Base-by-base conservation (phyloP, 2,113 vertebrate genomes). In the Saccopteryx bilineata region DNA sequence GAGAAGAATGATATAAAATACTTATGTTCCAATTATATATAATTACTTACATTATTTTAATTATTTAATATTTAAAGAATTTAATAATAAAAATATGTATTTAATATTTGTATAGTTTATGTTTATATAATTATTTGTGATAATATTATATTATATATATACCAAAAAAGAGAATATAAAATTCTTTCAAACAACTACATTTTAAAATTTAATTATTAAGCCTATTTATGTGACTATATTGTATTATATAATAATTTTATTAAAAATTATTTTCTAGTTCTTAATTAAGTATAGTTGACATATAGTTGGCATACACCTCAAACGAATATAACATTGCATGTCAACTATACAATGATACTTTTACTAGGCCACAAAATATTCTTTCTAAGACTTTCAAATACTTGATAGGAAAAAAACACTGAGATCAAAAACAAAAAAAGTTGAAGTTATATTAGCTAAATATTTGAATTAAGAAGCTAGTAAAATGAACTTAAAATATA, bases 381-480 rank as follows among this genome's bases (percentile, higher is more conserved):
- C 31, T 93, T 71, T 69, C 58, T 61, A 85, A 68, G 75, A 28
- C 2, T 46, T 52, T 68, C 19, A 72, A 86, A n/a, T 66, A 9
- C 9, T 17, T 71, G 21, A 26, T 28, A 84, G 15, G 15, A 89
- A 33, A 87, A 19, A 78, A 63, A 80, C 52, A 74, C 24, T 87
- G 5, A 61, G n/a, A 75, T 75, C 21, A 92, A 90, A 89, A 85
- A 48, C 26, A 90, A 58, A 17, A 72, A 68, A 86, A 81, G 46
- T 1, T 60, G 14, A 93, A 93, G 68, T 3, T 46, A 54, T 85
- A n/a, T 58, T 48, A 80, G 23, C 5, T 78, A 58, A 90, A 39
- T 86, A 80, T 68, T 68, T 90, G 56, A 39, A 90, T 86, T 19
- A 80, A 60, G 50, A 93, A 60, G 33, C 26, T 69, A 79, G n/a